Percentiles rank a stretch among this genome's conserved stretches.
Conservation (phyloP, 2,113 vertebrate species). For the Psophia crepitans region DNA sequence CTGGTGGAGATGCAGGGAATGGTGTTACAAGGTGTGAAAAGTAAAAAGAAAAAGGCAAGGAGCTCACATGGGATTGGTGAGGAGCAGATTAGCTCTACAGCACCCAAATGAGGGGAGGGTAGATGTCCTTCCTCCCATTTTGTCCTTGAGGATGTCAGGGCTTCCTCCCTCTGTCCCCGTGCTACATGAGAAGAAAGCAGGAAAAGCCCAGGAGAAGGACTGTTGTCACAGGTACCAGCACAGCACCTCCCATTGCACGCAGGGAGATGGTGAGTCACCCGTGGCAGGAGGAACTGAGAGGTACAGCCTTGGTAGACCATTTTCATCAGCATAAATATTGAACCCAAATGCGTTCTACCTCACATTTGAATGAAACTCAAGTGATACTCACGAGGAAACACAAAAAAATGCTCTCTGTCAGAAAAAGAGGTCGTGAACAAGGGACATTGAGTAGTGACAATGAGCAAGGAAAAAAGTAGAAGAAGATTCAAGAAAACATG, state of each 20-base stretch:
- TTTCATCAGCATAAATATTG: neutral
- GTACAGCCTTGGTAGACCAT: neutral
- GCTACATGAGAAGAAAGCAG: neutral
- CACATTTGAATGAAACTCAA: neutral
- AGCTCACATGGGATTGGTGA: fast-evolving
- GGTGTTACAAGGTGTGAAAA: fast-evolving
- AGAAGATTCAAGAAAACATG: neutral
- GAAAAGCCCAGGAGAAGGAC: neutral
- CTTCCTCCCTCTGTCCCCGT: neutral
- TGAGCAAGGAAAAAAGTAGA: neutral
- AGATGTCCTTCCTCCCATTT: neutral
- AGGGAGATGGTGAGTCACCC: neutral
- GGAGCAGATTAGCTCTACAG: neutral
- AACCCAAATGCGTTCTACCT: neutral
- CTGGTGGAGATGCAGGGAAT: neutral
- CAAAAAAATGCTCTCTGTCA: neutral
- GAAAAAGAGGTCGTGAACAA: neutral
- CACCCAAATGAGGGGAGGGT: neutral
- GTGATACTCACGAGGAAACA: neutral
- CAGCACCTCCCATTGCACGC: fast-evolving
- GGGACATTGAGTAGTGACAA: neutral
- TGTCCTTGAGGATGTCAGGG: fast-evolving
- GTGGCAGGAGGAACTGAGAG: neutral
- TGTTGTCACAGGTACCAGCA: neutral
- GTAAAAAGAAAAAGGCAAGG: neutral